Base-by-base conservation (phyloP, 2,888 invertebrate genomes). In the Macaria notata region DNA sequence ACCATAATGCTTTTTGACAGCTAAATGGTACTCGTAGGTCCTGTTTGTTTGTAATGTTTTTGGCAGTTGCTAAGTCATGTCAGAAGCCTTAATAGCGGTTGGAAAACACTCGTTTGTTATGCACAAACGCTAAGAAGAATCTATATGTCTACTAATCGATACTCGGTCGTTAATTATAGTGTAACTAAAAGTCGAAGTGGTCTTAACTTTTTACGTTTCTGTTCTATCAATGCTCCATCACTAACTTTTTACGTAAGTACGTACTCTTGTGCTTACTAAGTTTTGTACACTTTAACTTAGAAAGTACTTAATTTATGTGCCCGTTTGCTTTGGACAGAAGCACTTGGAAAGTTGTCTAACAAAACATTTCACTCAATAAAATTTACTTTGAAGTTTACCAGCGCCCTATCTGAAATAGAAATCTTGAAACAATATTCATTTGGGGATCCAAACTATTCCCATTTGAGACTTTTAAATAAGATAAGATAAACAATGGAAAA, bases 401-500 rank as follows among this genome's bases (percentile, higher is more conserved):
- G 56, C 41, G 46, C 19, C 43, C 19, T 38, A 56, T 51, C 51
- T 55, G 8, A 44, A 56, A 51, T 47, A 46, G 50, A 56, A 56
- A 56, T 56, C 51, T 43, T 5, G 41, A 47, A 51, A 47, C 46
- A 39, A 46, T 52, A 39, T 52, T 46, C 19, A 56, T 42, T 46
- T 56, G 36, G 42, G 9, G 36, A 42, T 42, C 36, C 41, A 42
- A 50, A 9, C 46, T 55, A 33, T 46, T 55, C 30, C 8, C 33
- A 49, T 46, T 46, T 48, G 6, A 19, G 19, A 38, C 5, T 36
- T 36, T 36, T 2, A 36, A 7, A 6, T 36, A 19, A 19, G 2
- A 19, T 19, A 19, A 19, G 19, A 19, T 19, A 19, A 19, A 19
- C 19, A 19, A 19, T 19, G 19, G 2, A 19, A 19, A 19, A 19